Conservation (phyloP, 2,888 invertebrate species). For the Patella pellucida region DNA sequence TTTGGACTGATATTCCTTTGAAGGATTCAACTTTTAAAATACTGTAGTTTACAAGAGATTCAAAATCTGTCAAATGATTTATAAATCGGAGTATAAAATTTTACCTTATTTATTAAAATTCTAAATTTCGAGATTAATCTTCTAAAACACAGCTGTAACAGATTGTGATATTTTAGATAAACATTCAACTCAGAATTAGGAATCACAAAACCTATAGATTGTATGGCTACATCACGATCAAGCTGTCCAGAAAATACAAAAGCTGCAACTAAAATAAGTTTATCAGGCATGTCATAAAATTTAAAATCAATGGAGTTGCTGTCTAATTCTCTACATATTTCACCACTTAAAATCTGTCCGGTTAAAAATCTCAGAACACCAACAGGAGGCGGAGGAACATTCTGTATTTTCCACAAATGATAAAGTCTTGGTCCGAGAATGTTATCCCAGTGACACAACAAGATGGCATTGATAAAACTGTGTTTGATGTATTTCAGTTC, state of each 20-base stretch:
- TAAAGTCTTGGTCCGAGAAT: slow-evolving; percentile 66
- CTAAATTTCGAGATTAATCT: slow-evolving; percentile 60
- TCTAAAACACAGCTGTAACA: slow-evolving; percentile 55
- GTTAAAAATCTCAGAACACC: slow-evolving; percentile 55
- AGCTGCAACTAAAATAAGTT: slow-evolving; percentile 57
- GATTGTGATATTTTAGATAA: slow-evolving; percentile 58
- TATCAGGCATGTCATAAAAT: slow-evolving; percentile 61
- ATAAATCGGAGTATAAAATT: too few species aligned
- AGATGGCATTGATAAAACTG: slow-evolving; percentile 50
- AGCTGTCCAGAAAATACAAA: slow-evolving; percentile 65
- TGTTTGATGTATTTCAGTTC: slow-evolving; percentile 42
- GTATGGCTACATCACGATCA: slow-evolving; percentile 52
- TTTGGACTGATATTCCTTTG: too few species aligned
- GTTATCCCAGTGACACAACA: slow-evolving; percentile 68
- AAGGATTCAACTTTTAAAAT: too few species aligned
- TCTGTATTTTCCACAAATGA: slow-evolving; percentile 61
- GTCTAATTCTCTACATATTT: slow-evolving; percentile 63
- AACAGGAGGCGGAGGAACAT: slow-evolving; percentile 39
- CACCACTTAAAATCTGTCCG: slow-evolving; percentile 64
- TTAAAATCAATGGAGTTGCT: slow-evolving; percentile 59
- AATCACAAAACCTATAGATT: slow-evolving; percentile 62
- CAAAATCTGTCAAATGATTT: too few species aligned
- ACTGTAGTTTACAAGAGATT: too few species aligned
- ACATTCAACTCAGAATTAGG: slow-evolving; percentile 48
- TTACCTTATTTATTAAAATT: slow-evolving; percentile 61